These are phyloP conservation scores for Dicaeum eximium DNA, from an alignment of 2,113 vertebrate genomes.

Conservation along the genomic window DNA sequence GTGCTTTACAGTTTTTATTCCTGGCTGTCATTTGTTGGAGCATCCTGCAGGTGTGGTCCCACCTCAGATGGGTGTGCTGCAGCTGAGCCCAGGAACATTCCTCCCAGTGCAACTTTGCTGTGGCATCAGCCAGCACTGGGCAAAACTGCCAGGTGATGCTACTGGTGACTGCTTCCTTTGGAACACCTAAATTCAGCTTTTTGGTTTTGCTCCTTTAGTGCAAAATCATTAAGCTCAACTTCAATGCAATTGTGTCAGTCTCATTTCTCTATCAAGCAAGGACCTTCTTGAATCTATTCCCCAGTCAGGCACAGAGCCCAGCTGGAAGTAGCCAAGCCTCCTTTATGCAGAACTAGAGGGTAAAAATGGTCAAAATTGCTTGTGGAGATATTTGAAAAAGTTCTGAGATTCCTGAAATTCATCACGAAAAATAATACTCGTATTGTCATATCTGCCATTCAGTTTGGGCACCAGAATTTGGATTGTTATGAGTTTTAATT, in stretches of 20 bases:
- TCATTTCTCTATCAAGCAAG: neutral
- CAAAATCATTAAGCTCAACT: neutral
- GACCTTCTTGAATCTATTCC: neutral
- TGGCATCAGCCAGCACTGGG: neutral
- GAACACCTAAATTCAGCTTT: neutral
- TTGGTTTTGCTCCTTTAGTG: neutral
- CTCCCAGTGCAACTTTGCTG: neutral
- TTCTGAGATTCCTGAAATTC: neutral
- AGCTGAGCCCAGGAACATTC: neutral
- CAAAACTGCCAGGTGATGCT: neutral
- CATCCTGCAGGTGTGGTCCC: neutral
- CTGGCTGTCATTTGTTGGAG: rapidly evolving
- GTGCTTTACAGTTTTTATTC: neutral
- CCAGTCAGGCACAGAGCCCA: neutral
- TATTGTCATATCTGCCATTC: neutral
- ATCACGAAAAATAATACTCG: neutral
- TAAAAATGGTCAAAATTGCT: neutral
- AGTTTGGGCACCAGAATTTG: neutral
- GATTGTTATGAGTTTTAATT: neutral
- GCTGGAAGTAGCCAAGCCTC: neutral
- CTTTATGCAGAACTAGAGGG: neutral
- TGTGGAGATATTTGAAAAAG: neutral
- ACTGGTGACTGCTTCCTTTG: neutral
- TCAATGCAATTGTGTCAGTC: neutral
- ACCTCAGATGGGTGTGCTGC: too few relatives aligned